Conservation (phyloP, 2,888 invertebrate species). For the Endomychus coccineus region DNA sequence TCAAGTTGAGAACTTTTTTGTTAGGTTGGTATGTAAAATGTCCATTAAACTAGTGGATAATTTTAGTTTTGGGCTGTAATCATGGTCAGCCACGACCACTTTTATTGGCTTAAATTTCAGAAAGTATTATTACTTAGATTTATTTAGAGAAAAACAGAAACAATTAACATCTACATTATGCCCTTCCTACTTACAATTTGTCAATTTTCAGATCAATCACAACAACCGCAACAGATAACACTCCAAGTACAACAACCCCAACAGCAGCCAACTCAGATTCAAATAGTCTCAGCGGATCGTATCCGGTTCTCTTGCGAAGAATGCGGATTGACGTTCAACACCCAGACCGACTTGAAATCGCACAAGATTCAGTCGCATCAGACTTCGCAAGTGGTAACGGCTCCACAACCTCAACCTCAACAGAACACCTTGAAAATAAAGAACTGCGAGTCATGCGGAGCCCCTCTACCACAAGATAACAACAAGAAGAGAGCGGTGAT, state of each 20-base stretch:
- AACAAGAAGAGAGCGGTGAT: constrained; percentile 44
- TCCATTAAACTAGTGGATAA: too few species aligned
- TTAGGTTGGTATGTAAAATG: too few species aligned
- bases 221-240: constrained; percentile 36
- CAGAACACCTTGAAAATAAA: constrained; percentile 40
- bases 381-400: constrained; percentile 26
- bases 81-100: too few species aligned
- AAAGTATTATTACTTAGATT: too few species aligned
- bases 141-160: too few species aligned
- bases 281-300: constrained; percentile 52
- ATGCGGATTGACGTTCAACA: constrained; percentile 41
- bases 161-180: too few species aligned
- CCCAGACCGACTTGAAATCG: constrained; percentile 40
- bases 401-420: constrained; percentile 45
- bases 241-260: constrained; percentile 40
- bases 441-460: constrained; percentile 43
- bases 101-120: too few species aligned
- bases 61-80: too few species aligned
- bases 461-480: constrained; percentile 41
- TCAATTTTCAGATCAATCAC: constrained; percentile 21
- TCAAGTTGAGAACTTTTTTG: too few species aligned
- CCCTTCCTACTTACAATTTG: neutral
- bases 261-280: constrained; percentile 48
- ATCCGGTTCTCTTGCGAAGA: constrained; percentile 43
- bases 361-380: constrained; percentile 45